A percentile compares a stretch with the other conserved stretches of the same genome.
These are phyloP conservation scores for Esox lucius DNA, from an alignment of 2,797 vertebrate genomes.

Conservation along the genomic window DNA sequence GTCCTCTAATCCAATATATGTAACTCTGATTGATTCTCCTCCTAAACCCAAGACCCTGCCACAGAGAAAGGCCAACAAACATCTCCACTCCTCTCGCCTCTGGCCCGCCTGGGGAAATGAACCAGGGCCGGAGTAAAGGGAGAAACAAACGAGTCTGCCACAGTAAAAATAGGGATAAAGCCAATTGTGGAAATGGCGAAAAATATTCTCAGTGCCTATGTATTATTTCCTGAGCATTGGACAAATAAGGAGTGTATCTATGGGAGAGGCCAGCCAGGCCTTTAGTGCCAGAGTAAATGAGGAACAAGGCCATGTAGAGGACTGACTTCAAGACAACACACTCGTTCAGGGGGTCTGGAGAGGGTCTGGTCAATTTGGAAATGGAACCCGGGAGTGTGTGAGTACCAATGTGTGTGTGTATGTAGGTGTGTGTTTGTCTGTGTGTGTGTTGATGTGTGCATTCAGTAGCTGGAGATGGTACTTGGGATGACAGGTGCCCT, in stretches of 20 bases:
- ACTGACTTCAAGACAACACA: neutral
- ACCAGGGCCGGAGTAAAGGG: constrained; percentile 38
- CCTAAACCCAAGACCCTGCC: constrained; percentile 65
- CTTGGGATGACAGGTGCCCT: neutral
- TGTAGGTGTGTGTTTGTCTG: neutral
- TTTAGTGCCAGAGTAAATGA: neutral
- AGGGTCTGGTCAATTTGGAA: neutral
- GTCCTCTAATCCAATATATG: constrained; percentile 74
- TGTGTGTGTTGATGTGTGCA: neutral
- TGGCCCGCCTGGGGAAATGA: constrained; percentile 57
- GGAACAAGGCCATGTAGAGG: constrained; percentile 34
- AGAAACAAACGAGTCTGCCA: constrained; percentile 14
- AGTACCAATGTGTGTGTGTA: neutral
- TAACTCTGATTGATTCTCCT: constrained; percentile 73
- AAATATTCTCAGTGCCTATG: constrained; percentile 69
- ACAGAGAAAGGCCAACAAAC: constrained; percentile 65
- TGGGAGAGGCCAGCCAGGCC: constrained; percentile 59
- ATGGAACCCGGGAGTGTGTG: neutral
- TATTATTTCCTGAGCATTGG: constrained; percentile 65
- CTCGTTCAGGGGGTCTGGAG: neutral
- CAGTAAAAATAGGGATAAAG: constrained; percentile 57
- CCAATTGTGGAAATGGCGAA: constrained; percentile 67
- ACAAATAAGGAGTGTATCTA: constrained; percentile 68
- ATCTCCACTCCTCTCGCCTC: constrained; percentile 36
- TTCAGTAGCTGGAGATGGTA: neutral